Evolutionary conservation across 2,797 vertebrate species (phyloP).

Genomic region (Takifugu ocellatus): DNA sequence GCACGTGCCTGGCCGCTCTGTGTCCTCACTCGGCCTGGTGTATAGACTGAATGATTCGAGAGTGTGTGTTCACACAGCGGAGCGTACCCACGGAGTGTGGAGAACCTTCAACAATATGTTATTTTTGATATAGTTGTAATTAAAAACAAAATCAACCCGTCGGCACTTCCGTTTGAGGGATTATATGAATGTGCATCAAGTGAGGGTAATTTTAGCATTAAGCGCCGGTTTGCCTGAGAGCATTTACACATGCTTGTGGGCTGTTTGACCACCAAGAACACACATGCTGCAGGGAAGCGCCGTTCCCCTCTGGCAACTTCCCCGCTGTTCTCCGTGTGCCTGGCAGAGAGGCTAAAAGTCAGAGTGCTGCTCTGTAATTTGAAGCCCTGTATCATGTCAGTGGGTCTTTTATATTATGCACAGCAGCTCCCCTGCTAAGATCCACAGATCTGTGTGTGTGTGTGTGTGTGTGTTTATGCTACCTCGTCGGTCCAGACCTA

Average conservation of each 20-base stretch:
- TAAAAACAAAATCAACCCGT: neutral
- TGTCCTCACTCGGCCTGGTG: too few species aligned
- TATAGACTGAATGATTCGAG: too few species aligned
- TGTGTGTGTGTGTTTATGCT: too few species aligned
- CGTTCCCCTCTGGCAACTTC: neutral
- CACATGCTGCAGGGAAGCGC: neutral
- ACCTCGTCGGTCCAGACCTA: too few species aligned
- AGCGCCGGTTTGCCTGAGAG: neutral
- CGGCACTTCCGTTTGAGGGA: too few species aligned
- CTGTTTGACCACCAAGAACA: slow-evolving; percentile 3
- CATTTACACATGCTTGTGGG: neutral
- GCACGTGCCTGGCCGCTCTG: too few species aligned
- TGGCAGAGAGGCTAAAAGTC: slow-evolving; percentile 6
- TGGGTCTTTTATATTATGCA: slow-evolving; percentile 1
- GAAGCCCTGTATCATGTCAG: neutral
- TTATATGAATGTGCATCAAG: too few species aligned
- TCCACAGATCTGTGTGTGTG: neutral
- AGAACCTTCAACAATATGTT: too few species aligned
- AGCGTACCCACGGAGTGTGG: too few species aligned
- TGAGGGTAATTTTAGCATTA: too few species aligned
- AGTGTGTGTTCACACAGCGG: too few species aligned
- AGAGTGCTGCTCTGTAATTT: slow-evolving; percentile 1
- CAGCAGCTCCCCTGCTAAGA: neutral
- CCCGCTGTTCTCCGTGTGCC: slow-evolving; percentile 5
- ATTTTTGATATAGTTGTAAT: too few species aligned